These are phyloP conservation scores for Oligia strigilis DNA, from an alignment of 2,888 invertebrate species.

Conservation along the genomic window DNA sequence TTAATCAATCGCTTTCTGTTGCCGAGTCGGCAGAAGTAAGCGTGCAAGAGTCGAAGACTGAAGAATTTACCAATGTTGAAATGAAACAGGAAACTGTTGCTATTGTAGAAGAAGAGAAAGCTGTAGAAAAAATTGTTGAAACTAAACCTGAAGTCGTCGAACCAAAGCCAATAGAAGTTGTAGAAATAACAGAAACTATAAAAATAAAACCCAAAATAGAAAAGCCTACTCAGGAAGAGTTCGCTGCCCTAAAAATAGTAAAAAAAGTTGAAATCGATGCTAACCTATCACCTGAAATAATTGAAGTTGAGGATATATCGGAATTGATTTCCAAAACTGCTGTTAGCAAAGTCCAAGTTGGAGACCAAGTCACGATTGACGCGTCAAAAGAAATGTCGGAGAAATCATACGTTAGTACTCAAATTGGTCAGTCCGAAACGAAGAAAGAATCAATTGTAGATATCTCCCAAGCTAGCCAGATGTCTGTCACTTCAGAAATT, in stretches of 20 bases:
- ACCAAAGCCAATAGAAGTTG: slow-evolving; percentile 53
- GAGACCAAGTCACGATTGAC: slow-evolving; percentile 44
- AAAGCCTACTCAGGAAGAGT: slow-evolving; percentile 66
- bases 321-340: slow-evolving; percentile 44
- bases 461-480: slow-evolving; percentile 22
- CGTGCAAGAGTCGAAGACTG: slow-evolving; percentile 53
- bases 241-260: slow-evolving; percentile 71
- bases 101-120: slow-evolving; percentile 36
- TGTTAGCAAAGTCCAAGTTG: slow-evolving; percentile 46
- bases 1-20: slow-evolving; percentile 60
- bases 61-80: slow-evolving; percentile 51
- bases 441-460: slow-evolving; percentile 35
- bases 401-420: slow-evolving; percentile 31
- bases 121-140: slow-evolving; percentile 28
- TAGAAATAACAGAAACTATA: slow-evolving; percentile 54
- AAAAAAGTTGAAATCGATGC: slow-evolving; percentile 67
- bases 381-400: slow-evolving; percentile 27
- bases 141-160: slow-evolving; percentile 30
- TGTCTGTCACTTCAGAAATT: slow-evolving; percentile 31
- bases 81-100: slow-evolving; percentile 41
- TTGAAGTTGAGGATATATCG: slow-evolving; percentile 65
- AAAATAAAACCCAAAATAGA: slow-evolving; percentile 53
- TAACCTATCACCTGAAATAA: slow-evolving; percentile 59
- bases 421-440: slow-evolving; percentile 23
- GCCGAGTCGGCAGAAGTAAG: slow-evolving; percentile 52